Base-by-base conservation (phyloP, 2,888 invertebrate species). In the Eutolmus rufibarbis region DNA sequence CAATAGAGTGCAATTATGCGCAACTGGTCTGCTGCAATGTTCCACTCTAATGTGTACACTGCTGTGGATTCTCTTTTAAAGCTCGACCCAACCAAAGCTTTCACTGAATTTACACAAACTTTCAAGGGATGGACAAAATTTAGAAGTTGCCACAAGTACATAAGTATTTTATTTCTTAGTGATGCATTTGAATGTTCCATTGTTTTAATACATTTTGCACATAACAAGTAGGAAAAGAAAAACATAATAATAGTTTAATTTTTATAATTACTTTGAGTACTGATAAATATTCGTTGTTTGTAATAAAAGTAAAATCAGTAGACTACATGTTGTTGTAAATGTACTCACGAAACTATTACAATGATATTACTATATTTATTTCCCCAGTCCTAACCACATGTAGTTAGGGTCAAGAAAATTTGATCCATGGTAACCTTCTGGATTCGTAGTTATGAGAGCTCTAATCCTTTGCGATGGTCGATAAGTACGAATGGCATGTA, bases 341-440 rank as follows among this genome's bases (percentile, higher is more conserved):
- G 28, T 19, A n/a, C 8, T 56, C 14, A 12, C 19, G 40, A 43
- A n/a, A 16, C n/a, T 51, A 16, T 14, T 81, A 23, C 19, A 46
- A 34, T 51, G 28, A 28, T 31, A 56, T 19, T 79, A n/a, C 16
- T 16, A 43, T 2, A 23, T 89, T 88, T 89, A 89, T 89, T 92
- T 92, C 87, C 95, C 95, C 89, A 95, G 93, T 16, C 95, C 95
- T 57, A 95, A 93, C 95, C 95, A 95, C 93, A 95, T 94, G 91
- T 95, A 93, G 88, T 93, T 95, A 56, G 95, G 95, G 91, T 95
- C 95, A 90, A 95, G 94, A 89, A 94, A 94, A 90, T 95, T 94
- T 82, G 95, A 94, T 3, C 94, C 94, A 56, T 94, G 94, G 90
- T 95, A 94, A 74, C 92, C 93, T 12, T 92, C 92, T 7, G 94